Evolutionary conservation across 2,113 vertebrate species (phyloP), one percentile per base, ranked within the genome.

Genomic region (Scalopus aquaticus): DNA sequence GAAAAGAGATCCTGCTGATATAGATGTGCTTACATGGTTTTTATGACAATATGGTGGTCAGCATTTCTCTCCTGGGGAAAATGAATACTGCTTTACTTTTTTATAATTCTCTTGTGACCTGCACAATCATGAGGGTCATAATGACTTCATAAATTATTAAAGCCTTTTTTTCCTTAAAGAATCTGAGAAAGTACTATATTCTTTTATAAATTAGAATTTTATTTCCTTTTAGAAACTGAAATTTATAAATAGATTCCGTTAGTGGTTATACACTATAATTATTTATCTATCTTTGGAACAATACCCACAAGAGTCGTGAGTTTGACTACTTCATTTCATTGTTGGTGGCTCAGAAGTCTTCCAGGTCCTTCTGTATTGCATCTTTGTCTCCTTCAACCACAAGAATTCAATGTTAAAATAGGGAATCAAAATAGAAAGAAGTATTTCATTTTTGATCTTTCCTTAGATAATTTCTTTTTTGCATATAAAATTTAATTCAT

Each of bases 51-150:
- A 7, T 24, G 28, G 10, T 60, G 32, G 37, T 86, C 6, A 19
- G 39, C 58, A 20, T 88, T 37, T 92, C 37, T 93, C 84, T 69
- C 94, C 42, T 35, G 69, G 54, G 92, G 56, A 92, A 87, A 82
- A 82, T 28, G 46, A 81, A 42, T n/a, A 24, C 22, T 42, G 58
- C 10, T 32, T 83, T 72, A 80, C n/a, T 72, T 35, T 51, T 90
- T 62, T 15, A 16, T 73, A 72, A 46, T 76, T 82, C 67, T 94
- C 72, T 37, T 26, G 82, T 80, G 93, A 94, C 93, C 62, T 82
- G 37, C 70, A 69, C 49, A 82, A 44, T 93, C 46, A 86, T 46
- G 39, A 72, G 54, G 44, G 32, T 35, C 58, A 49, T 85, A 77
- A 49, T 94, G 89, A 32, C 60, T 91, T 88, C 54, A 70, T 65